A percentile compares a stretch with the other conserved stretches of the same genome.
phyloP scores from a whole-genome alignment of 2,888 invertebrate species.

The Agrochola macilenta region DNA sequence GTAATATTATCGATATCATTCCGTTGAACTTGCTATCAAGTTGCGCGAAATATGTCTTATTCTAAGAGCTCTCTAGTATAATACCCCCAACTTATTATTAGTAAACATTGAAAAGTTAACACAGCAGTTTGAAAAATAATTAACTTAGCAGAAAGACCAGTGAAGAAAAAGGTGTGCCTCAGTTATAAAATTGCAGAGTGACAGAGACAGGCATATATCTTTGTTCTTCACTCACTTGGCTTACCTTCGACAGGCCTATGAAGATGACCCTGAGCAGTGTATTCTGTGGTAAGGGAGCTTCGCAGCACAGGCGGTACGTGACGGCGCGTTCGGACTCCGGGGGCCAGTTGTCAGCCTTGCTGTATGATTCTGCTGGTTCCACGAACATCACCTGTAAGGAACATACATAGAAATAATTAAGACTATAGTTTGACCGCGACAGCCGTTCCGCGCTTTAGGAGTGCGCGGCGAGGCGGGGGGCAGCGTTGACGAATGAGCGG shows the following conservation, averaged over 20 bases:
- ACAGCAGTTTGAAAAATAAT: not conserved
- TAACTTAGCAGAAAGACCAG: not conserved
- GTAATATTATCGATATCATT: not conserved
- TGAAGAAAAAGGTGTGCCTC: slow-evolving; percentile 39
- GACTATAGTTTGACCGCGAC: no score
- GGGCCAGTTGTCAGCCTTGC: slow-evolving; percentile 97
- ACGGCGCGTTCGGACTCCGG: slow-evolving; percentile 96
- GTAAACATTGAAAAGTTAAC: not conserved
- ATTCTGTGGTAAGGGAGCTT: slow-evolving; percentile 96
- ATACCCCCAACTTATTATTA: not conserved
- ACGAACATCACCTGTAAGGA: slow-evolving; percentile 92
- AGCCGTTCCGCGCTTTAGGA: no score
- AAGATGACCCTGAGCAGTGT: slow-evolving; percentile 95
- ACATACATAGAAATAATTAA: not conserved
- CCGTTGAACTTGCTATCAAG: not conserved
- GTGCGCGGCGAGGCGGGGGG: no score
- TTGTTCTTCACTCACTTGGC: slow-evolving; percentile 41
- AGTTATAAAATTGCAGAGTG: slow-evolving; percentile 17
- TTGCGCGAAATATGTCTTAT: not conserved
- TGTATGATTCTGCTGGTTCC: slow-evolving; percentile 95
- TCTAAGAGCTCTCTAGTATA: not conserved
- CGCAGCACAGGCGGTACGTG: slow-evolving; percentile 95
- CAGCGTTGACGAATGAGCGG: no score
- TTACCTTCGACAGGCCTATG: slow-evolving; percentile 94
- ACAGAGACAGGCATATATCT: slow-evolving; percentile 33